These are phyloP conservation scores for Hypomecis punctinalis DNA, from an alignment of 2,888 invertebrate species.

Conservation along the genomic window DNA sequence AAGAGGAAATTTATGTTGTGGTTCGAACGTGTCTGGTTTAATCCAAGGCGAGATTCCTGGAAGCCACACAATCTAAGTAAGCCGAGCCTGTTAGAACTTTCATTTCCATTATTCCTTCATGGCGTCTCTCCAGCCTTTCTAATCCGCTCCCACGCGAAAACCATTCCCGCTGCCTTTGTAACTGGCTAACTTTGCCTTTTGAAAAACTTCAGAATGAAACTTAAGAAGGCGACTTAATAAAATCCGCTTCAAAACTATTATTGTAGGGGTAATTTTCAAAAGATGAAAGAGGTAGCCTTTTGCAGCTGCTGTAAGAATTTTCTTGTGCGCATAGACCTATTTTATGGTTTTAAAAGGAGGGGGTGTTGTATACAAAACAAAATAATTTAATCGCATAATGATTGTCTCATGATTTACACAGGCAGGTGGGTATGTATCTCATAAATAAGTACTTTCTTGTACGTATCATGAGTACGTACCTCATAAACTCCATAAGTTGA, in stretches of 20 bases:
- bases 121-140: slow-evolving; percentile 59
- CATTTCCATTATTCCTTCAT: slow-evolving; percentile 70
- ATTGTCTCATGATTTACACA: too few species aligned
- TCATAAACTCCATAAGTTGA: too few species aligned
- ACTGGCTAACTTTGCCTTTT: slow-evolving; percentile 60
- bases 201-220: slow-evolving; percentile 63
- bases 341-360: too few species aligned
- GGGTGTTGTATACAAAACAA: too few species aligned
- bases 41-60: slow-evolving; percentile 68
- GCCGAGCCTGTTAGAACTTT: slow-evolving; percentile 70
- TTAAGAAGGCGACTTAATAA: slow-evolving; percentile 53
- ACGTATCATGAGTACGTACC: too few species aligned
- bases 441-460: too few species aligned
- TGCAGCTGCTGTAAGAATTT: background rate
- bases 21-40: slow-evolving; percentile 73
- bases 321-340: too few species aligned
- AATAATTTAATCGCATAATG: too few species aligned
- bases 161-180: slow-evolving; percentile 59
- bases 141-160: slow-evolving; percentile 65
- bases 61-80: slow-evolving; percentile 75
- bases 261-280: slow-evolving; percentile 18
- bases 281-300: slow-evolving; percentile 10
- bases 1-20: slow-evolving; percentile 72
- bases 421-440: too few species aligned
- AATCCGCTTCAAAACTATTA: slow-evolving; percentile 49